Percentiles rank a stretch among this genome's conserved stretches.
These are phyloP conservation scores for Omphaloscelis lunosa DNA, from an alignment of 2,888 invertebrate genomes.

Conservation along the genomic window DNA sequence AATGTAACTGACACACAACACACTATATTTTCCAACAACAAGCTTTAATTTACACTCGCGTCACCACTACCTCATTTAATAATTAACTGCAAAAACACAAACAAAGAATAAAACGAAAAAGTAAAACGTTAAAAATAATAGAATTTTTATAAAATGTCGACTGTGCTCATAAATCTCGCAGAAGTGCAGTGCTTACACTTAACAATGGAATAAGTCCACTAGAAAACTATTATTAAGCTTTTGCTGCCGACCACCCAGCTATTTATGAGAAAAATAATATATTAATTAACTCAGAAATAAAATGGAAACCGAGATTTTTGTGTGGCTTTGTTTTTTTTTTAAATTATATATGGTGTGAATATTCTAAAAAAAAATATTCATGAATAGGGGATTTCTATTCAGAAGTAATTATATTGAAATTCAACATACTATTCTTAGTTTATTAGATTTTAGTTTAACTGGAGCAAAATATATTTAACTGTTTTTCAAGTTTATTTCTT, in stretches of 20 bases:
- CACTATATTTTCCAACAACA: background rate
- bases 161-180: slow-evolving; percentile 34
- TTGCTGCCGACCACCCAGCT: slow-evolving; percentile 3
- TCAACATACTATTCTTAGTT: background rate
- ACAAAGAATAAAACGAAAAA: slow-evolving; percentile 1
- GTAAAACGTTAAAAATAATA: background rate
- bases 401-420: background rate
- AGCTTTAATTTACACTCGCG: background rate
- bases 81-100: background rate
- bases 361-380: background rate
- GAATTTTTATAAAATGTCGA: slow-evolving; percentile 1
- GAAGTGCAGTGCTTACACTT: slow-evolving; percentile 24
- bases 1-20: background rate
- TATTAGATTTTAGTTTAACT: background rate
- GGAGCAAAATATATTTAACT: background rate
- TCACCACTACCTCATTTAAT: background rate
- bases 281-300: slow-evolving; percentile 32
- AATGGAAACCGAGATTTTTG: background rate
- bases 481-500: background rate
- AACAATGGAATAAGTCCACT: slow-evolving; percentile 44
- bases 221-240: slow-evolving; percentile 37
- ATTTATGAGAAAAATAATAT: slow-evolving; percentile 38
- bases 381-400: background rate
- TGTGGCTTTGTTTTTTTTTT: background rate
- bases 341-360: background rate